Base-by-base conservation (phyloP, 2,888 invertebrate species). In the Taenaris catops region DNA sequence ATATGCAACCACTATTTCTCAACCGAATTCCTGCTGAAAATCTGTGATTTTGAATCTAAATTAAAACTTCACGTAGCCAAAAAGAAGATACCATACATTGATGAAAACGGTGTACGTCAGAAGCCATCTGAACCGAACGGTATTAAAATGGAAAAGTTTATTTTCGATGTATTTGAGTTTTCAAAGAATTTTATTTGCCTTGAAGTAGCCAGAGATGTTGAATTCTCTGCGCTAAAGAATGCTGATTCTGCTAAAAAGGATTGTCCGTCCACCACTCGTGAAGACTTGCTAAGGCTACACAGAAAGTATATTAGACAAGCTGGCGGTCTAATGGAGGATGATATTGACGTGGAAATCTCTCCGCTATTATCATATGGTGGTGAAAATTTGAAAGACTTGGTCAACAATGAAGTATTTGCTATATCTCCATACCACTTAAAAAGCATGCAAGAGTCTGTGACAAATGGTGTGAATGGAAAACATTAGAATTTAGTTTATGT, bases 1-100 rank as follows among this genome's bases (percentile, higher is more conserved):
- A 99, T 99, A 46, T 99, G 99, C 73, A 99, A 99, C 70, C 99
- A 99, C 62, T 98, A 96, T 66, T 99, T 99, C 78, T 94, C 95
- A 0, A 81, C 94, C 0, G 91, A 93, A 36, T 99, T 99, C 70
- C 84, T 99, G 2, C 81, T 90, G 14, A 88, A 90, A 53, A 91
- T 98, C 25, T 92, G 92, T 18, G 88, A 91, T 40, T 92, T 91
- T 53, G 95, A 96, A 66, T 79, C 88, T 0, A 88, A 94, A 46
- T 72, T 99, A 18, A 94, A 94, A 53, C 89, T 98, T 31, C 99
- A 99, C 64, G 92, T 97, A 0, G 99, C 99, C 3, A 96, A 96
- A 64, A 99, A 99, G 87, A 99, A 99, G 84, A 98, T 99, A 48
- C 94, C 98, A 0, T 93, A 90, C 53, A 86, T 97, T 0, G 92